Conservation (phyloP, 64 coral and sea anemone genomes). For the Dendronephthya gigantea region DNA sequence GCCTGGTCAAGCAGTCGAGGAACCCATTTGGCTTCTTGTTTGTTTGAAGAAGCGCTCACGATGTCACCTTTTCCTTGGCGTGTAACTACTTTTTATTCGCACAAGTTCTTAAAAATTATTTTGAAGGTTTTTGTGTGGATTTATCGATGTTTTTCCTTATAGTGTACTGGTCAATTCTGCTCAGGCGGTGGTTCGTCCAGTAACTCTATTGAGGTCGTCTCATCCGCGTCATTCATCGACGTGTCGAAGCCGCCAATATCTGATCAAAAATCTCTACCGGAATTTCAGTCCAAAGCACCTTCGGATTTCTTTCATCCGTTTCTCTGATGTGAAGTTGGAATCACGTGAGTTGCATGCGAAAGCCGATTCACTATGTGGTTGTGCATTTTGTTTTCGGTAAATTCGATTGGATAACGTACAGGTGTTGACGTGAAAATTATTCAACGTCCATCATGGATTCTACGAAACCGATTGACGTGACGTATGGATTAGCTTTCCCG, state of each 20-base stretch:
- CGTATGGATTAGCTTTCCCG: neutral
- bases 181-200: constrained; percentile 38
- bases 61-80: too few relatives aligned
- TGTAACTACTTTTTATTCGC: too few relatives aligned
- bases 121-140: neutral
- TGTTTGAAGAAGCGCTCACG: too few relatives aligned
- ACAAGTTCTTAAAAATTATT: too few relatives aligned
- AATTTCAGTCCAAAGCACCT: constrained; percentile 74
- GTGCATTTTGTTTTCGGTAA: neutral
- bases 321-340: neutral
- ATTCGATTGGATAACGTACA: too few relatives aligned
- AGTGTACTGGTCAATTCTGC: constrained; percentile 66
- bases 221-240: constrained; percentile 78
- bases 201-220: constrained; percentile 57
- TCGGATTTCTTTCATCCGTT: constrained; percentile 95
- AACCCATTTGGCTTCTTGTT: too few relatives aligned
- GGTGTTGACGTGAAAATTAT: neutral
- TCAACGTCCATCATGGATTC: neutral
- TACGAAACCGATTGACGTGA: neutral
- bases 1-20: too few relatives aligned
- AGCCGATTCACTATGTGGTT: neutral
- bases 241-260: constrained; percentile 56
- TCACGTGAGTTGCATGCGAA: neutral
- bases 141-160: neutral
- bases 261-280: constrained; percentile 51